A percentile compares a stretch with the other conserved stretches of the same genome.
phyloP scores from a whole-genome alignment of 2,888 invertebrate species.

The Heteromurus nitidus region DNA sequence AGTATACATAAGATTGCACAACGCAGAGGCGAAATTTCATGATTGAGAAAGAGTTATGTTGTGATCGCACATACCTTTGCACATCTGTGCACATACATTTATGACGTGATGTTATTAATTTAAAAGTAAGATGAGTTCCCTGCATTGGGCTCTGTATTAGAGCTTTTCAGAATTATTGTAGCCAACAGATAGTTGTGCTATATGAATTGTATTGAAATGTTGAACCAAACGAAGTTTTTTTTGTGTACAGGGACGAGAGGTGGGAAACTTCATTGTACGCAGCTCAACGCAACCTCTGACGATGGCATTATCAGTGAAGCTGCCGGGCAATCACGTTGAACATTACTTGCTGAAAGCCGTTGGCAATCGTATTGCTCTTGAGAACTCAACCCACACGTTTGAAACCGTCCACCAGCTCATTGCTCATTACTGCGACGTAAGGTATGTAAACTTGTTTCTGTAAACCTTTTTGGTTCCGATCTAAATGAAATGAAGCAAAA shows the following conservation, averaged over 20 bases:
- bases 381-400: conserved; percentile 95
- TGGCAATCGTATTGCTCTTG: conserved; percentile 86
- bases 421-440: conserved; percentile 94
- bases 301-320: conserved; percentile 94
- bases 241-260: conserved; percentile 76
- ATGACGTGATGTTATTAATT: conserved; percentile 32
- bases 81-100: not conserved
- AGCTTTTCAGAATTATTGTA: not conserved
- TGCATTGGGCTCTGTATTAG: too few species aligned
- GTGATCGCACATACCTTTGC: not conserved
- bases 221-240: not conserved
- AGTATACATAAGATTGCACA: conserved; percentile 44
- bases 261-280: conserved; percentile 91
- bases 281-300: conserved; percentile 95
- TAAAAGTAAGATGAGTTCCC: conserved; percentile 50
- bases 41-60: conserved; percentile 34
- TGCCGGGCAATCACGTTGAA: conserved; percentile 94
- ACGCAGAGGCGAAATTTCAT: conserved; percentile 50
- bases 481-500: too few species aligned
- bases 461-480: too few species aligned
- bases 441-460: too few species aligned
- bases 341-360: conserved; percentile 94
- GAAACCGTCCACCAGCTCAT: conserved; percentile 94
- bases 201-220: conserved; percentile 22
- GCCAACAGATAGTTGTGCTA: not conserved